phyloP scores from a whole-genome alignment of 2,113 vertebrate species.

The Monopterus albus region DNA sequence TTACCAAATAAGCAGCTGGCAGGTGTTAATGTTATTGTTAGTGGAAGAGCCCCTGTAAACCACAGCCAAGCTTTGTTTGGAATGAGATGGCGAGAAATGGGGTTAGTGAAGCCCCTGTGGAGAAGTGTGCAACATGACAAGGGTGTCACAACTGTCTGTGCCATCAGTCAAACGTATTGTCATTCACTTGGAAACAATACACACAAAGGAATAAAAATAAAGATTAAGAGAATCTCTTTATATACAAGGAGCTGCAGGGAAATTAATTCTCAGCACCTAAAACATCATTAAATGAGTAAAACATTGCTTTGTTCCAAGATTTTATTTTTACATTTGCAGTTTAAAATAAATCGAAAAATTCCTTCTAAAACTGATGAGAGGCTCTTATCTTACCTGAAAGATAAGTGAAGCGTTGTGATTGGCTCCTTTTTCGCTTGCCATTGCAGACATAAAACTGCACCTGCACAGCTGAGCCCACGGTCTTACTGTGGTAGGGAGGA shows the following conservation, averaged over 20 bases:
- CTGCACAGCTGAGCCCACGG: conserved; percentile 90
- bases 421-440: conserved; percentile 98
- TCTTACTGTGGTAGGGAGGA: conserved; percentile 96
- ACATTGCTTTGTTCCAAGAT: neutral
- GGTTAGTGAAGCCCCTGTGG: conserved; percentile 52
- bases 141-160: conserved; percentile 20
- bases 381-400: conserved; percentile 88
- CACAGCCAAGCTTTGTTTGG: conserved; percentile 63
- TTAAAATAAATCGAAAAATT: too few species aligned
- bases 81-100: conserved; percentile 55
- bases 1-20: conserved; percentile 67
- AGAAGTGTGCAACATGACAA: conserved; percentile 26
- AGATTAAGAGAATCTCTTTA: neutral
- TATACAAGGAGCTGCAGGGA: neutral
- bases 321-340: neutral
- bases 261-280: neutral
- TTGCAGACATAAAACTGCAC: conserved; percentile 99
- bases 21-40: conserved; percentile 74
- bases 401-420: conserved; percentile 97
- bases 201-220: conserved; percentile 26
- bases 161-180: conserved; percentile 30
- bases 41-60: conserved; percentile 55
- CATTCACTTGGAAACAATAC: neutral
- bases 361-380: neutral
- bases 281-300: neutral